phyloP scores from a whole-genome alignment of 2,797 vertebrate species.

The Buceros bicornis region DNA sequence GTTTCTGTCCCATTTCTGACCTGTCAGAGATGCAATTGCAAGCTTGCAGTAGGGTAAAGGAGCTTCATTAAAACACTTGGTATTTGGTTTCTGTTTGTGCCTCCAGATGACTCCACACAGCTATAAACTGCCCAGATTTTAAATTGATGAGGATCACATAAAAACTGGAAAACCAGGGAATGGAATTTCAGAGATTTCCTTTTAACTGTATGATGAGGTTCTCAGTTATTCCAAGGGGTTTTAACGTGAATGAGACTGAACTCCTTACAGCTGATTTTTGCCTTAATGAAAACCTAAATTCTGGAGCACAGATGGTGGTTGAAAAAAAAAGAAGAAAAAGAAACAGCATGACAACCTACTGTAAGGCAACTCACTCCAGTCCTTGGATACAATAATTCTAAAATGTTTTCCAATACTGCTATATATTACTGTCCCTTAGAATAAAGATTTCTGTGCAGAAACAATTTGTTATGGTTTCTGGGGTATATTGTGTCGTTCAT shows the following conservation, averaged over 20 bases:
- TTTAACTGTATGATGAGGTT: background rate
- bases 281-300: conserved; percentile 50
- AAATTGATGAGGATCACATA: background rate
- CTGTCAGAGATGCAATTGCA: background rate
- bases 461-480: background rate
- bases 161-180: background rate
- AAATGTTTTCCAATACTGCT: conserved; percentile 15
- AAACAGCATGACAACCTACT: conserved; percentile 59
- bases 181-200: background rate
- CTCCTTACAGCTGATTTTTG: conserved; percentile 42
- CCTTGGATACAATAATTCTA: conserved; percentile 27
- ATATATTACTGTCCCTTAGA: background rate
- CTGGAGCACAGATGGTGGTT: conserved; percentile 60
- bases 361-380: conserved; percentile 36
- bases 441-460: background rate
- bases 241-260: conserved; percentile 20
- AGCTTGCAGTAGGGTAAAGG: background rate
- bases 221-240: background rate
- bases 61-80: background rate
- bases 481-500: background rate
- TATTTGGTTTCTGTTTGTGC: background rate
- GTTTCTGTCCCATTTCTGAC: background rate
- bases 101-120: background rate
- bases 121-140: background rate
- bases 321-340: conserved; percentile 58